Evolutionary conservation across 2,113 vertebrate genomes (phyloP).

Genomic region (Melozone crissalis): DNA sequence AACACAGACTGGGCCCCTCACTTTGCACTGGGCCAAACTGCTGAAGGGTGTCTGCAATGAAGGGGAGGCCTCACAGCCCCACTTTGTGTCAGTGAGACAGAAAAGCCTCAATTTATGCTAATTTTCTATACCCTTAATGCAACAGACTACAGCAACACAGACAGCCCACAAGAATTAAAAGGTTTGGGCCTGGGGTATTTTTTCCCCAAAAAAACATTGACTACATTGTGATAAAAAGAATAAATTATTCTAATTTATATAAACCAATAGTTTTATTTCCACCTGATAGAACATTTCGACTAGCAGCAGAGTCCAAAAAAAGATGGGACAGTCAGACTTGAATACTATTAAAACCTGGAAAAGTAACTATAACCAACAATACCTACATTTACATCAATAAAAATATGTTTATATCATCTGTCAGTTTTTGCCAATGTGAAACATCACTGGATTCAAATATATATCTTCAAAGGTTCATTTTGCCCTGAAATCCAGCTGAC

Average conservation of each 20-base stretch:
- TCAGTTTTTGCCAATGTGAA: not conserved
- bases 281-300: constrained; percentile 19
- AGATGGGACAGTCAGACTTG: constrained; percentile 8
- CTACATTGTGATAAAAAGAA: not conserved
- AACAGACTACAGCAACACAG: not conserved
- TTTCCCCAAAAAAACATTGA: not conserved
- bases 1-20: not conserved
- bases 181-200: not conserved
- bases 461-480: not conserved
- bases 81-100: not conserved
- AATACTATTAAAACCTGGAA: constrained; percentile 52
- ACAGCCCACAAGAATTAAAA: not conserved
- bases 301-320: constrained; percentile 49
- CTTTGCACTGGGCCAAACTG: not conserved
- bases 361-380: constrained; percentile 30
- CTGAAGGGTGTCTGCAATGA: not conserved
- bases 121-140: not conserved
- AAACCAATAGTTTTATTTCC: constrained; percentile 57
- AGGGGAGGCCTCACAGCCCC: no score
- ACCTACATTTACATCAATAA: not conserved
- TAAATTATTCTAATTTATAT: not conserved
- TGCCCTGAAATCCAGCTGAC: not conserved
- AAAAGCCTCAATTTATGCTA: not conserved
- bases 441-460: not conserved
- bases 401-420: not conserved